Evolutionary conservation across 2,113 vertebrate genomes (phyloP).

Genomic region (Misgurnus anguillicaudatus): DNA sequence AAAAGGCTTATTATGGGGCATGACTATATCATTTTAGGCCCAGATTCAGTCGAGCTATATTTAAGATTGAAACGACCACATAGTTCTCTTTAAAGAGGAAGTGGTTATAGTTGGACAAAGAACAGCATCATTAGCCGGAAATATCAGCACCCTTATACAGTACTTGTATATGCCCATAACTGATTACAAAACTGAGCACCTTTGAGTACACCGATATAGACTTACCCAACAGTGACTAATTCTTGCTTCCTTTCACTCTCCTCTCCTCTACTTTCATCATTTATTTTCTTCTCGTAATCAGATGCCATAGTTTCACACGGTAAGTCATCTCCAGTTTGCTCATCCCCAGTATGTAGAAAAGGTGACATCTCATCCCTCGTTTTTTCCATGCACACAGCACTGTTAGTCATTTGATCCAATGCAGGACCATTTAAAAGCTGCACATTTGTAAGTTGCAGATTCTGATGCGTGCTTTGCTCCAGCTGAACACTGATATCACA

Average conservation of each 20-base stretch:
- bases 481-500: not conserved
- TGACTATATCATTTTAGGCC: no score
- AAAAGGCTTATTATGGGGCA: no score
- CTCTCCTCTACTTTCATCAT: not conserved
- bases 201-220: not conserved
- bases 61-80: not conserved
- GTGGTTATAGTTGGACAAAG: no score
- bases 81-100: no score
- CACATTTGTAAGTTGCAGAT: not conserved
- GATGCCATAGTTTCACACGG: not conserved
- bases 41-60: no score
- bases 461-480: not conserved
- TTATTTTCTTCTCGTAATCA: not conserved
- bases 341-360: not conserved
- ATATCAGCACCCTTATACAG: no score
- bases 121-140: no score
- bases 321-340: not conserved
- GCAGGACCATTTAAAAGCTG: not conserved
- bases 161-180: no score
- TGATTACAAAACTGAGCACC: not conserved
- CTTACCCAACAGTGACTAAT: constrained; percentile 43
- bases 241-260: not conserved
- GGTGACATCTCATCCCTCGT: not conserved
- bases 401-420: not conserved
- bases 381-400: not conserved